Base-by-base conservation (phyloP, 2,888 invertebrate species). In the Parelbella ahira region DNA sequence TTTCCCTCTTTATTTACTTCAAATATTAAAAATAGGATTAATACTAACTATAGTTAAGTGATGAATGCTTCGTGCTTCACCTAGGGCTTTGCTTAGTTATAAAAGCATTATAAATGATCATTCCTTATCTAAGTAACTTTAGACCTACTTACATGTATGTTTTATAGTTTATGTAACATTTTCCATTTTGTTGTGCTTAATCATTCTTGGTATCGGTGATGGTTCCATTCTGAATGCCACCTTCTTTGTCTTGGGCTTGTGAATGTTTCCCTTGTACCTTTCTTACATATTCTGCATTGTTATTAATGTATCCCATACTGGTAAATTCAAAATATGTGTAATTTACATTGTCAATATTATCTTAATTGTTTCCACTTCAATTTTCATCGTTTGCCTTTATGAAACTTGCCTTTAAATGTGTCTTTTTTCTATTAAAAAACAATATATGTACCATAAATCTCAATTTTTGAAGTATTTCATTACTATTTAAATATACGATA, bases 141-240 rank as follows among this genome's bases (percentile, higher is more conserved):
- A 60, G 51, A 44, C 47, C 46, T 50, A 48, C 27, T 50, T 44
- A 37, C 47, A 41, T 56, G 43, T 62, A 32, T 57, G 38, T 58
- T 50, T 50, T 53, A 55, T 55, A 56, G 59, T 63, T 58, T 73
- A 67, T 71, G 71, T 83, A 80, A 82, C 72, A 63, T 78, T 68
- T 71, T 58, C 68, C 61, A 62, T 70, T n/a, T 76, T 70, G 68
- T 63, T 70, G 69, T 86, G 87, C 87, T 87, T 87, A 84, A 81
- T 82, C 87, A 84, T 80, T 83, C 83, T 86, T 86, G 86, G 84
- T 84, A 71, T 76, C 83, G 87, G 87, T 86, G 79, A 86, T 74
- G 86, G 86, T 75, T 66, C 75, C 68, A 62, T 65, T 51, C 58
- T 68, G 63, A 72, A 63, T 68, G 56, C 78, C 78, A 78, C 80